A percentile compares a stretch with the other conserved stretches of the same genome.
These are phyloP conservation scores for Lithobius niger DNA, from an alignment of 1,140 invertebrate genomes.

Conservation along the genomic window DNA sequence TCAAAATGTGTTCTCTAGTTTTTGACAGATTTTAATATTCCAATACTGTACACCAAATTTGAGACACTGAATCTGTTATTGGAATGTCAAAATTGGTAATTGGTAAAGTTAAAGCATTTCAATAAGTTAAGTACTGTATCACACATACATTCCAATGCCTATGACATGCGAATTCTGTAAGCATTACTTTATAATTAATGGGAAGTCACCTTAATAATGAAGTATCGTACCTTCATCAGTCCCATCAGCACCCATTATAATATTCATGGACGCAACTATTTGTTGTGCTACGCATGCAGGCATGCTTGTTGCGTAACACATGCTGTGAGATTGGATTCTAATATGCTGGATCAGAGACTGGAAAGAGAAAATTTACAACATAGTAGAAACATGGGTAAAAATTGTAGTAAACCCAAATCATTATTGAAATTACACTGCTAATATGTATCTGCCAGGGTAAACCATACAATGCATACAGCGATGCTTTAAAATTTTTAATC, in stretches of 20 bases:
- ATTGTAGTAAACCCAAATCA: not conserved
- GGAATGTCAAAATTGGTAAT: too few species aligned
- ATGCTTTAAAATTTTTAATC: not conserved
- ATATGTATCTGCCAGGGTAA: too few species aligned
- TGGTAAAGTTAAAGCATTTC: too few species aligned
- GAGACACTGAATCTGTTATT: too few species aligned
- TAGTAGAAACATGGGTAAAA: not conserved
- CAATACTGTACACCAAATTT: too few species aligned
- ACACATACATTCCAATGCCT: too few species aligned
- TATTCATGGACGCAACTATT: constrained; percentile 74
- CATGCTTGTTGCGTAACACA: constrained; percentile 77
- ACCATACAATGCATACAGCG: not conserved
- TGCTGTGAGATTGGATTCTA: constrained; percentile 65
- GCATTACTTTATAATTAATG: too few species aligned
- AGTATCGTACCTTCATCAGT: constrained; percentile 53
- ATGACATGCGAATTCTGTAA: too few species aligned
- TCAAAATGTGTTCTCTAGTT: too few species aligned
- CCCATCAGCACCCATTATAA: constrained; percentile 75
- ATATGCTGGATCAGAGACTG: constrained; percentile 67
- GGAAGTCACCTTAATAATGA: too few species aligned
- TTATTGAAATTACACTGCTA: not conserved
- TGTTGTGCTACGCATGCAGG: constrained; percentile 79
- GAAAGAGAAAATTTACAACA: constrained; percentile 29
- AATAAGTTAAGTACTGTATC: too few species aligned
- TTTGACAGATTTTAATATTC: too few species aligned